phyloP scores from a whole-genome alignment of 1,140 invertebrate genomes.

The Drosophila parabipectinata region DNA sequence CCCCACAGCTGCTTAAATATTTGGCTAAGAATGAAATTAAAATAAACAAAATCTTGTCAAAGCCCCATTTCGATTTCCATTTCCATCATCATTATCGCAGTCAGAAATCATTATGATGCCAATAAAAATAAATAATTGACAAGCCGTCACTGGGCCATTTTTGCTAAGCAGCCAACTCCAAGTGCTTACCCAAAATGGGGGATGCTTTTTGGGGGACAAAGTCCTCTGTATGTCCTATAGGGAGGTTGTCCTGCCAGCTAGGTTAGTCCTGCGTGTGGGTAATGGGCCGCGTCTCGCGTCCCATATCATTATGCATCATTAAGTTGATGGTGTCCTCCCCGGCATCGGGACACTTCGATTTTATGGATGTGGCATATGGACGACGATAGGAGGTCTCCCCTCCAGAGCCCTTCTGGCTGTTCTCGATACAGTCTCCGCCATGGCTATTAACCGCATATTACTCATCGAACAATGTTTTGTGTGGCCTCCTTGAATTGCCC shows the following conservation, averaged over 20 bases:
- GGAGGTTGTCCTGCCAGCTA: slow-evolving; percentile 24
- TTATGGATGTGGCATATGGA: slow-evolving; percentile 63
- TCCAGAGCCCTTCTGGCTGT: neutral
- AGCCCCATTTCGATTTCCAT: neutral
- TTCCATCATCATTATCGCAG: slow-evolving; percentile 51
- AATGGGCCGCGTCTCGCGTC: slow-evolving; percentile 75
- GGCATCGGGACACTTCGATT: slow-evolving; percentile 65
- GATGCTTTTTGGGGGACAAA: neutral
- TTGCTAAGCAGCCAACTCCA: slow-evolving; percentile 58
- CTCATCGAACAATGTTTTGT: slow-evolving; percentile 74
- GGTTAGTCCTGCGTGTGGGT: slow-evolving; percentile 57
- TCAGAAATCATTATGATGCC: slow-evolving; percentile 64
- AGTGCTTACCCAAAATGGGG: slow-evolving; percentile 26
- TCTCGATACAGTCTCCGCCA: slow-evolving; percentile 15
- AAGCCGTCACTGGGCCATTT: slow-evolving; percentile 56
- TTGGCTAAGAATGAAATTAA: slow-evolving; percentile 58
- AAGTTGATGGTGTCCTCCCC: slow-evolving; percentile 67
- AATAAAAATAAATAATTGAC: slow-evolving; percentile 76
- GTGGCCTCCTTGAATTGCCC: slow-evolving; percentile 48
- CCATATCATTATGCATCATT: slow-evolving; percentile 82
- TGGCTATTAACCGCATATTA: slow-evolving; percentile 75
- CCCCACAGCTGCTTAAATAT: slow-evolving; percentile 65
- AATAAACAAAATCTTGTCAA: slow-evolving; percentile 18
- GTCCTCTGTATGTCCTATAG: neutral
- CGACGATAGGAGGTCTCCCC: slow-evolving; percentile 13